Evolutionary conservation across 2,797 vertebrate species (phyloP).

Genomic region (Lophius americanus): DNA sequence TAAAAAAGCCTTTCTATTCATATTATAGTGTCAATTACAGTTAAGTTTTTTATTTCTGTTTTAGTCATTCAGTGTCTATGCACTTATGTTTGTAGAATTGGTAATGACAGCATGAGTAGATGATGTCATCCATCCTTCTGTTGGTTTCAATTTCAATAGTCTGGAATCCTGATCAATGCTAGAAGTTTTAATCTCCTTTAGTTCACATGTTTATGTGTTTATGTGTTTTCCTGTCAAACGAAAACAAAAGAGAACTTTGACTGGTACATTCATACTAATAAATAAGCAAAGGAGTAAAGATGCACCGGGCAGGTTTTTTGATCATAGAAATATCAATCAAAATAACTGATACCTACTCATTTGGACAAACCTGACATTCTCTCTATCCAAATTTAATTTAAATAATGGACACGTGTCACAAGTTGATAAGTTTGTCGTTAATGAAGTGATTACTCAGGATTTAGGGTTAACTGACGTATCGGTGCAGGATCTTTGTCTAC

Average conservation of each 20-base stretch:
- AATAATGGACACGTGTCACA: neutral
- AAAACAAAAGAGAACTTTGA: neutral
- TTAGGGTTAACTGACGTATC: neutral
- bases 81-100: neutral
- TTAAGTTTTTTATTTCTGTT: neutral
- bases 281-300: neutral
- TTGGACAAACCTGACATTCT: too few relatives aligned
- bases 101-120: neutral
- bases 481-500: neutral
- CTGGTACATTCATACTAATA: neutral
- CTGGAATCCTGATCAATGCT: neutral
- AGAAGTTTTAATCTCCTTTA: neutral
- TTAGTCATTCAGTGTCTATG: neutral
- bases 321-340: neutral
- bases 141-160: neutral
- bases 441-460: too few relatives aligned
- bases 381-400: too few relatives aligned
- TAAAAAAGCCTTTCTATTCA: neutral
- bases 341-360: neutral
- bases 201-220: neutral
- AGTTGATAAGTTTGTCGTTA: too few relatives aligned
- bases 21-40: too few relatives aligned
- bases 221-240: too few relatives aligned
- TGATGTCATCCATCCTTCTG: too few relatives aligned
- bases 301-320: neutral